phyloP scores from a whole-genome alignment of 2,888 invertebrate genomes.

The Chamaedrilus cognettii region DNA sequence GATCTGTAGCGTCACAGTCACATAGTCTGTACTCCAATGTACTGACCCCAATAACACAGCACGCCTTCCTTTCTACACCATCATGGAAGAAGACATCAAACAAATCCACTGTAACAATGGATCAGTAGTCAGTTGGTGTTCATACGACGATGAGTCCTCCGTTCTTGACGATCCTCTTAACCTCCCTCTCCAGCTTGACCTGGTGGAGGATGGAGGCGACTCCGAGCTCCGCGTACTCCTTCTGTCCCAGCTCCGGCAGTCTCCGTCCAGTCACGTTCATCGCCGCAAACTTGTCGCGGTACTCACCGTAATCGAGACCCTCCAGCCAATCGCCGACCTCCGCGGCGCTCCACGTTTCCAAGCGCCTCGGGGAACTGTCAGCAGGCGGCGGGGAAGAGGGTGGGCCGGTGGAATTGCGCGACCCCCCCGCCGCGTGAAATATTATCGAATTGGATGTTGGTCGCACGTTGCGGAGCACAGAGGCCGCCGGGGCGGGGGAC shows the following conservation, averaged over 20 bases:
- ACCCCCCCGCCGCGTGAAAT: too few species aligned
- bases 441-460: constrained; percentile 2
- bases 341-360: constrained; percentile 19
- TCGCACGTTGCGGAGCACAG: constrained; percentile 3
- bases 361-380: background rate
- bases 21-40: too few species aligned
- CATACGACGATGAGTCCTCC: background rate
- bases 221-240: constrained; percentile 64
- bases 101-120: too few species aligned
- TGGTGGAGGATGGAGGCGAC: constrained; percentile 65
- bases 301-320: constrained; percentile 61
- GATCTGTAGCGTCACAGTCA: too few species aligned
- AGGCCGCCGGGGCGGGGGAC: background rate
- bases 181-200: constrained; percentile 63
- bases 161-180: background rate
- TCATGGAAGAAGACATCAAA: too few species aligned
- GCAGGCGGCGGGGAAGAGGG: background rate
- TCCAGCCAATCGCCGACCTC: constrained; percentile 32
- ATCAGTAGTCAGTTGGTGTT: too few species aligned
- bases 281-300: constrained; percentile 62
- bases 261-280: constrained; percentile 63
- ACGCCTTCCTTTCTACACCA: too few species aligned
- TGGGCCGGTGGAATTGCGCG: too few species aligned
- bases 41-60: too few species aligned
- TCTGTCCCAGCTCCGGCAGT: constrained; percentile 62